phyloP scores from a whole-genome alignment of 2,888 invertebrate species.

The Idaea biselata region DNA sequence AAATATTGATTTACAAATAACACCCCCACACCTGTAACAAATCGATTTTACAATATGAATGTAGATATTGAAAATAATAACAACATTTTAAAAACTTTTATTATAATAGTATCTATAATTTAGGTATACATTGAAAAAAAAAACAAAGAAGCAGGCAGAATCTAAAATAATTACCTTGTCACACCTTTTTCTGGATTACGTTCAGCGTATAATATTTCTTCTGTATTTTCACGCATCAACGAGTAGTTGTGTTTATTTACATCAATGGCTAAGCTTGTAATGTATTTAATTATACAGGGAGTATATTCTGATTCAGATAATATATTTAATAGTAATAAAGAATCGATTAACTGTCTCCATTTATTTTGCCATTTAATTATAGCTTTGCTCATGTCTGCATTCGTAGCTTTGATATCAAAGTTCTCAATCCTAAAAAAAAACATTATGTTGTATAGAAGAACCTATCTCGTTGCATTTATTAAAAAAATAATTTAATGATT shows the following conservation, averaged over 20 bases:
- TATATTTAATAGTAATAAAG: slow-evolving; percentile 15
- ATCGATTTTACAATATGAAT: no score
- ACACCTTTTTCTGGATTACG: not conserved
- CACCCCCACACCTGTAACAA: not conserved
- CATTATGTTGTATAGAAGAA: no score
- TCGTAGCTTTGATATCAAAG: not conserved
- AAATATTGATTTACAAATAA: not conserved
- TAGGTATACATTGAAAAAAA: not conserved
- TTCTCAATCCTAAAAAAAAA: not conserved
- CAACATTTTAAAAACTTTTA: no score
- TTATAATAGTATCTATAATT: no score
- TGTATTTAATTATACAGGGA: slow-evolving; percentile 11
- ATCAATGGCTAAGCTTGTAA: slow-evolving; percentile 14
- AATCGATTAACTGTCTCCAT: slow-evolving; percentile 19
- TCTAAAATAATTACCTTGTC: not conserved
- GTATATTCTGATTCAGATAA: slow-evolving; percentile 11
- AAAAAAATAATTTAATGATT: not conserved
- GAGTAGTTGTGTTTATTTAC: not conserved
- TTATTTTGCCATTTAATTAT: slow-evolving; percentile 16
- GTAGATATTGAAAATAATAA: no score
- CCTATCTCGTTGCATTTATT: no score
- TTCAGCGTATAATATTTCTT: not conserved
- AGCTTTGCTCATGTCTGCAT: slow-evolving; percentile 14
- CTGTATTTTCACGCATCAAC: not conserved
- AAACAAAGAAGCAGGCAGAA: no score